phyloP scores from a whole-genome alignment of 2,888 invertebrate species.

The Synanthedon vespiformis region DNA sequence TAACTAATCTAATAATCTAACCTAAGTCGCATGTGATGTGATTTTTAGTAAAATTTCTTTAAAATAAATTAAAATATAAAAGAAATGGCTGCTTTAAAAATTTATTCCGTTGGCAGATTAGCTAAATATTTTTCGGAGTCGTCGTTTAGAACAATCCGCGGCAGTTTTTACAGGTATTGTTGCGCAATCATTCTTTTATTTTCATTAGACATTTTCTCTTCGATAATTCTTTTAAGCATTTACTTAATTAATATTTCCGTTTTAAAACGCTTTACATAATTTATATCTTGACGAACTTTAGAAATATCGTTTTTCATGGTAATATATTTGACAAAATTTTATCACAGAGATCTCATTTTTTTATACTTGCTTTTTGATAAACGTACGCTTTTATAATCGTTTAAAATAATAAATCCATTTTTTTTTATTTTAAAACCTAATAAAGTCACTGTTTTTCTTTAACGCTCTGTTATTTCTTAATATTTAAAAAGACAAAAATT shows the following conservation, averaged over 20 bases:
- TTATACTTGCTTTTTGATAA: background rate
- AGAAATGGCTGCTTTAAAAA: conserved; percentile 63
- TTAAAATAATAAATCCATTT: too few relatives aligned
- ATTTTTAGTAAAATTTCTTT: conserved; percentile 1
- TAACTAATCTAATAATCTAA: background rate
- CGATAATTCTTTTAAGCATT: too few relatives aligned
- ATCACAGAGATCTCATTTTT: background rate
- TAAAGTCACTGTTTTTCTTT: too few relatives aligned
- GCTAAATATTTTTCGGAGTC: conserved; percentile 59
- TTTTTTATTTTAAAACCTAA: too few relatives aligned
- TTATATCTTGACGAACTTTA: too few relatives aligned
- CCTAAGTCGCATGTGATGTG: background rate
- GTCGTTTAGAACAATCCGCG: conserved; percentile 45
- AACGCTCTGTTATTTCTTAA: too few relatives aligned
- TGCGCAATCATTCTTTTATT: conserved; percentile 44
- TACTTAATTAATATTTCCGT: too few relatives aligned
- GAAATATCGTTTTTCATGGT: too few relatives aligned
- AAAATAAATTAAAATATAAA: conserved; percentile 14
- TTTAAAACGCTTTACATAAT: too few relatives aligned
- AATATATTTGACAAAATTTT: background rate
- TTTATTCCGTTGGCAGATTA: conserved; percentile 59
- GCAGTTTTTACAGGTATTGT: conserved; percentile 60
- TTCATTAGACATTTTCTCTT: too few relatives aligned
- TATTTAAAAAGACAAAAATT: too few relatives aligned
- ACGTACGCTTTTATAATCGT: too few relatives aligned